Percentiles rank a stretch among this genome's conserved stretches.
Conservation (phyloP, 2,797 vertebrate genomes). For the Pseudomugil tenellus region DNA sequence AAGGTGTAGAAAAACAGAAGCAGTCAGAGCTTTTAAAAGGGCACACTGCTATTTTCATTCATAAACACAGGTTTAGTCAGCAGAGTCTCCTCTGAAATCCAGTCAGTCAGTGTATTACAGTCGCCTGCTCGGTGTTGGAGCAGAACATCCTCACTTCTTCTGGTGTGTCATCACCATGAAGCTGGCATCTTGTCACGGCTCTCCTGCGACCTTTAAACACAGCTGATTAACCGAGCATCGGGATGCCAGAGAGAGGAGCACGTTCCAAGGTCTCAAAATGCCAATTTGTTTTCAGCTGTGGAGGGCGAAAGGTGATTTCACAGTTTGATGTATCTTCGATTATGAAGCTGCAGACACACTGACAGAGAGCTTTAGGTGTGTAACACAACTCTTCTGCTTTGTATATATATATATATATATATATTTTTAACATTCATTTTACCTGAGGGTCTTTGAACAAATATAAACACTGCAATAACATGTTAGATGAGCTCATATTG, state of each 20-base stretch:
- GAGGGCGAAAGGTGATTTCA: background rate
- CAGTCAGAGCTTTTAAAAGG: conserved; percentile 1
- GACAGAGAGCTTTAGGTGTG: background rate
- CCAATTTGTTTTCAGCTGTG: background rate
- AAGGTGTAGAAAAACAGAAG: background rate
- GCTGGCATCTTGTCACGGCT: background rate
- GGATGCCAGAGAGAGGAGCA: background rate
- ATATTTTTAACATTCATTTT: background rate
- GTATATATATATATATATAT: too few relatives aligned
- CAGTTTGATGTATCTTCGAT: background rate
- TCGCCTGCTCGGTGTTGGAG: background rate
- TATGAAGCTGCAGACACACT: background rate
- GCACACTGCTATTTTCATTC: background rate
- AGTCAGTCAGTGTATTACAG: background rate
- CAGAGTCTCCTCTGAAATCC: background rate
- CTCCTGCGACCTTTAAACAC: conserved; percentile 7
- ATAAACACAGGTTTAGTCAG: background rate
- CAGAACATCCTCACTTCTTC: background rate
- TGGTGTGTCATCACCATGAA: conserved; percentile 7
- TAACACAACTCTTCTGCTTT: background rate
- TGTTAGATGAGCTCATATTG: background rate
- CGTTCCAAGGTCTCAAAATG: conserved; percentile 2
- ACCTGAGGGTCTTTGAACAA: background rate
- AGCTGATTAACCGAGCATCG: background rate
- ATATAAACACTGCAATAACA: background rate